phyloP scores from a whole-genome alignment of 2,797 vertebrate species.

The Toxotes lorentzi region DNA sequence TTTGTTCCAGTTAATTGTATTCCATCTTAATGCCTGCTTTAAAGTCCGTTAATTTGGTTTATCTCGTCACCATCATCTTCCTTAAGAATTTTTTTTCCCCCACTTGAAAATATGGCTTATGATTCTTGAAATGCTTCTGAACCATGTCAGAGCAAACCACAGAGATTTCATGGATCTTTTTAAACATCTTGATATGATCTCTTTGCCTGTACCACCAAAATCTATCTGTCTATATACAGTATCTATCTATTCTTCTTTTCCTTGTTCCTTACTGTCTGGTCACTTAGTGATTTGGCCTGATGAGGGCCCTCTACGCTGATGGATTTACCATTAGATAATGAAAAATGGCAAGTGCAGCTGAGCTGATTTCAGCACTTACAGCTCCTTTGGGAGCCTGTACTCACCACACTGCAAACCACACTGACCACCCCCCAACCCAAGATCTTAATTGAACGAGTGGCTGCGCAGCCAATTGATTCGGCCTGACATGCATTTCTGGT shows the following conservation, averaged over 20 bases:
- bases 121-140: slow-evolving; percentile 16
- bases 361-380: slow-evolving; percentile 83
- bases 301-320: slow-evolving; percentile 67
- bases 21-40: slow-evolving; percentile 64
- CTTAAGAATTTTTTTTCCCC: slow-evolving; percentile 2
- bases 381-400: slow-evolving; percentile 72
- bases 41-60: slow-evolving; percentile 72
- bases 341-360: slow-evolving; percentile 76
- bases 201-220: slow-evolving; percentile 11
- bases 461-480: slow-evolving; percentile 78
- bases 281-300: slow-evolving; percentile 57
- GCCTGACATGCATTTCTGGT: slow-evolving; percentile 77
- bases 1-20: slow-evolving; percentile 78
- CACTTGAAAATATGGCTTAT: slow-evolving; percentile 27
- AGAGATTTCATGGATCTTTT: slow-evolving; percentile 32
- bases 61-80: slow-evolving; percentile 64
- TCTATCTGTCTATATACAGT: slow-evolving; percentile 24
- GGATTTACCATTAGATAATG: slow-evolving; percentile 84
- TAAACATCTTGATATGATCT: slow-evolving; percentile 44
- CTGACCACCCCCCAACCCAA: slow-evolving; percentile 45
- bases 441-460: slow-evolving; percentile 77
- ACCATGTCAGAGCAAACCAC: slow-evolving; percentile 32
- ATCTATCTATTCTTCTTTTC: slow-evolving; percentile 15
- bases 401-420: slow-evolving; percentile 63
- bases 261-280: slow-evolving; percentile 55